Conservation (phyloP, 2,797 vertebrate genomes). For the Apogon hyalosoma region DNA sequence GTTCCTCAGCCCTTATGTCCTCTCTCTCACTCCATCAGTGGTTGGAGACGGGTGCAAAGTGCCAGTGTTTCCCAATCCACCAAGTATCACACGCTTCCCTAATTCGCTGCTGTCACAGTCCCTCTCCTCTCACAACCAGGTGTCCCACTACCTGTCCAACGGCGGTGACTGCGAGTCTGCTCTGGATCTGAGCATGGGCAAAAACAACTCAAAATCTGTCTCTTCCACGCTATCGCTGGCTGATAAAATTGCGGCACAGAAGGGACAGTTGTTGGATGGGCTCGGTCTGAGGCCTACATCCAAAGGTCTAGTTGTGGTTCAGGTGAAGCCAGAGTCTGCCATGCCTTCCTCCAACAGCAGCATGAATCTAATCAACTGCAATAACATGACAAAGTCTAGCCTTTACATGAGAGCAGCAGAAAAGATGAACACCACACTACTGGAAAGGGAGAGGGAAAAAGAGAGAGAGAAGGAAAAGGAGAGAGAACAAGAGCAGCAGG, state of each 20-base stretch:
- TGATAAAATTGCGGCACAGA: conserved; percentile 79
- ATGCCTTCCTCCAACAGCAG: conserved; percentile 71
- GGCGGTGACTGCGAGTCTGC: conserved; percentile 83
- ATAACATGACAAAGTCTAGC: conserved; percentile 79
- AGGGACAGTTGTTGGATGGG: conserved; percentile 83
- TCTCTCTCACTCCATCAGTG: conserved; percentile 81
- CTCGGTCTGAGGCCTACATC: conserved; percentile 84
- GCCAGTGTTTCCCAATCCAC: conserved; percentile 77
- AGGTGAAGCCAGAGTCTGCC: conserved; percentile 83
- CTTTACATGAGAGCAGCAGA: conserved; percentile 82
- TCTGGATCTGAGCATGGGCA: conserved; percentile 87
- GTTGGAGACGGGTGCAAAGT: conserved; percentile 77
- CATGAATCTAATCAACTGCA: conserved; percentile 73
- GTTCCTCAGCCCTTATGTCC: conserved; percentile 84
- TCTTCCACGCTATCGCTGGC: conserved; percentile 69
- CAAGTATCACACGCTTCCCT: conserved; percentile 77
- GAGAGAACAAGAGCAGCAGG: conserved; percentile 75
- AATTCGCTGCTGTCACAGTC: conserved; percentile 76
- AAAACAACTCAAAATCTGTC: conserved; percentile 75
- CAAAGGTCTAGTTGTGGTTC: conserved; percentile 84
- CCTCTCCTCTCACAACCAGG: conserved; percentile 71
- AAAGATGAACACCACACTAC: conserved; percentile 74
- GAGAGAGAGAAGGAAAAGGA: conserved; percentile 70
- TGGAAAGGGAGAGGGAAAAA: conserved; percentile 72
- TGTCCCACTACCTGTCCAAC: conserved; percentile 79